Conservation (phyloP, 2,888 invertebrate genomes). For the Abrostola triplasia region DNA sequence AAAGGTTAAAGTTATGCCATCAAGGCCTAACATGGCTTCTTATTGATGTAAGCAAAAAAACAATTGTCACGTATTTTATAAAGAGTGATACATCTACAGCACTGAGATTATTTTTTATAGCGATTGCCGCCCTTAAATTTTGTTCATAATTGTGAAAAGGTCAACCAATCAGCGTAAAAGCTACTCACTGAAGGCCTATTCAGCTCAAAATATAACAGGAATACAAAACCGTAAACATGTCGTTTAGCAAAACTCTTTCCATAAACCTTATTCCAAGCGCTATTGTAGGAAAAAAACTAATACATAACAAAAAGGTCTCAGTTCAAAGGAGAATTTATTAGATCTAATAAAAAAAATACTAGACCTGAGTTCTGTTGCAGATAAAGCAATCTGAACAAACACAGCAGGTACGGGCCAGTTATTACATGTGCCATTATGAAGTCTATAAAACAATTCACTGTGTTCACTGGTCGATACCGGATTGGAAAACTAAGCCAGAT, state of each 20-base stretch:
- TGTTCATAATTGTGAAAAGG: not conserved
- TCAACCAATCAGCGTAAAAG: not conserved
- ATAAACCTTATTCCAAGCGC: too few species aligned
- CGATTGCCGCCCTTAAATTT: too few species aligned
- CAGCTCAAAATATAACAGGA: too few species aligned
- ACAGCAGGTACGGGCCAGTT: slow-evolving; percentile 19
- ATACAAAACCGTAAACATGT: too few species aligned
- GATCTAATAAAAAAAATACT: not conserved
- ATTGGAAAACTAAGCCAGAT: slow-evolving; percentile 43
- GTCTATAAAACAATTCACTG: slow-evolving; percentile 37
- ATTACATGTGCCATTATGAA: slow-evolving; percentile 34
- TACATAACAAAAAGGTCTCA: too few species aligned
- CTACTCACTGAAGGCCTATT: not conserved
- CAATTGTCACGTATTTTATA: not conserved
- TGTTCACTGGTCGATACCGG: slow-evolving; percentile 30
- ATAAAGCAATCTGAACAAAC: slow-evolving; percentile 13
- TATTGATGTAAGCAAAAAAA: not conserved
- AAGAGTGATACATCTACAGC: too few species aligned
- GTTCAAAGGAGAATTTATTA: not conserved
- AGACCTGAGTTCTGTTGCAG: slow-evolving; percentile 3
- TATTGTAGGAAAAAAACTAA: too few species aligned
- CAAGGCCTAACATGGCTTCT: too few species aligned
- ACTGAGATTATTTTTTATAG: too few species aligned
- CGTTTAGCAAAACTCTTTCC: too few species aligned
- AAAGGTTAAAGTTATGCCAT: too few species aligned